A percentile compares a stretch with the other conserved stretches of the same genome.
Evolutionary conservation across 2,888 invertebrate species (phyloP).

Genomic region (Leuctra nigra): DNA sequence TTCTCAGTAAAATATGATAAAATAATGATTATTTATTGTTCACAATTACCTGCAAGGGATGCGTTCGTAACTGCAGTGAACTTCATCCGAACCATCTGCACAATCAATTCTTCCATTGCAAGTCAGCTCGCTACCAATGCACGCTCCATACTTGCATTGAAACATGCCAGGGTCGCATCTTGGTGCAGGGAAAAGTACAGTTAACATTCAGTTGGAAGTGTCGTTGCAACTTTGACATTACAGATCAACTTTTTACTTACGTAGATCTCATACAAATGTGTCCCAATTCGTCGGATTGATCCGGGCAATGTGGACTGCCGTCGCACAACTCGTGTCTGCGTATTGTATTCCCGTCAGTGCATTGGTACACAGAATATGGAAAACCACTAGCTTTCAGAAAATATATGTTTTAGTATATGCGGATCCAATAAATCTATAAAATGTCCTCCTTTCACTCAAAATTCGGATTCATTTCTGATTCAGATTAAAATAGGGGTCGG

Average conservation of each 20-base stretch:
- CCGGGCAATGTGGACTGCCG: conserved; percentile 38
- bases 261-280: conserved; percentile 35
- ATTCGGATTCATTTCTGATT: too few species aligned
- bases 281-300: conserved; percentile 39
- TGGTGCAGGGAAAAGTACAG: too few species aligned
- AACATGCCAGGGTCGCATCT: conserved; percentile 29
- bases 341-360: conserved; percentile 31
- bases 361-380: conserved; percentile 21
- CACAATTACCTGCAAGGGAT: conserved; percentile 31
- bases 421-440: too few species aligned
- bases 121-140: conserved; percentile 32
- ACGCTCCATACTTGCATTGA: conserved; percentile 38
- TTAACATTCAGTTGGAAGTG: too few species aligned
- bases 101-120: conserved; percentile 36
- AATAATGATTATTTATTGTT: too few species aligned
- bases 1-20: too few species aligned
- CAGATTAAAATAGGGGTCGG: too few species aligned
- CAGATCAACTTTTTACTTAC: conserved; percentile 16
- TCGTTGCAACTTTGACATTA: too few species aligned
- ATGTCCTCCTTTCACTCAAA: too few species aligned
- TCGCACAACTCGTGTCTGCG: conserved; percentile 33
- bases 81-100: conserved; percentile 35
- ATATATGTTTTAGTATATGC: too few species aligned
- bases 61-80: conserved; percentile 30
- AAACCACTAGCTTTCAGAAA: too few species aligned